Evolutionary conservation across 2,113 vertebrate species (phyloP).

Genomic region (Hyla sarda): DNA sequence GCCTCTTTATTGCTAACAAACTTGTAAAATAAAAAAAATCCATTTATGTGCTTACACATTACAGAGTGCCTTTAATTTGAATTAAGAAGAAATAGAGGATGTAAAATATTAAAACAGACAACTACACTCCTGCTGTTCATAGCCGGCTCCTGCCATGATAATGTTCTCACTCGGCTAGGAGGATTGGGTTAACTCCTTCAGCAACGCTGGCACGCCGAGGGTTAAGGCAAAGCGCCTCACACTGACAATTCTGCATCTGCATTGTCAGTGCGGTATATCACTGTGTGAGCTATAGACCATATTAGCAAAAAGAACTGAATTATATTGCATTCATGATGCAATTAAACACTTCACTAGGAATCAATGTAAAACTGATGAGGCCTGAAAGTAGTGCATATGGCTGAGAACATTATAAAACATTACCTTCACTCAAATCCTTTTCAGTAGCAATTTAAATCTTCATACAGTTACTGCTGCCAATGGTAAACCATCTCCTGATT

Average conservation of each 20-base stretch:
- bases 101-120: slow-evolving; percentile 55
- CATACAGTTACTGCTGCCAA: slow-evolving; percentile 93
- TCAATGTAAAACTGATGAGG: slow-evolving; percentile 99
- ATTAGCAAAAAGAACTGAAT: slow-evolving; percentile 99
- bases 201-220: neutral
- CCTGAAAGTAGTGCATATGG: slow-evolving; percentile 99
- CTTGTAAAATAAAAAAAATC: slow-evolving; percentile 52
- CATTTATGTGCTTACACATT: slow-evolving; percentile 51
- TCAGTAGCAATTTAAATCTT: slow-evolving; percentile 99
- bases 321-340: slow-evolving; percentile 99
- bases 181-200: slow-evolving; percentile 12
- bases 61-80: slow-evolving; percentile 53
- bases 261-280: slow-evolving; percentile 94
- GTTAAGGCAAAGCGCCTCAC: slow-evolving; percentile 45
- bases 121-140: slow-evolving; percentile 30
- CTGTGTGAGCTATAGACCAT: slow-evolving; percentile 95
- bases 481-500: slow-evolving; percentile 90
- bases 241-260: slow-evolving; percentile 80
- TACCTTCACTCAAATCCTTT: slow-evolving; percentile 98
- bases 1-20: slow-evolving; percentile 59
- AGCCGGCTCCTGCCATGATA: slow-evolving; percentile 41
- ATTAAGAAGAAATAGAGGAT: slow-evolving; percentile 49
- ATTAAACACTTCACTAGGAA: slow-evolving; percentile 99
- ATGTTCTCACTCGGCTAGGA: neutral
- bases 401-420: slow-evolving; percentile 99